These are phyloP conservation scores for Sinocyclocheilus grahami DNA, from an alignment of 2,113 vertebrate genomes.

Conservation along the genomic window DNA sequence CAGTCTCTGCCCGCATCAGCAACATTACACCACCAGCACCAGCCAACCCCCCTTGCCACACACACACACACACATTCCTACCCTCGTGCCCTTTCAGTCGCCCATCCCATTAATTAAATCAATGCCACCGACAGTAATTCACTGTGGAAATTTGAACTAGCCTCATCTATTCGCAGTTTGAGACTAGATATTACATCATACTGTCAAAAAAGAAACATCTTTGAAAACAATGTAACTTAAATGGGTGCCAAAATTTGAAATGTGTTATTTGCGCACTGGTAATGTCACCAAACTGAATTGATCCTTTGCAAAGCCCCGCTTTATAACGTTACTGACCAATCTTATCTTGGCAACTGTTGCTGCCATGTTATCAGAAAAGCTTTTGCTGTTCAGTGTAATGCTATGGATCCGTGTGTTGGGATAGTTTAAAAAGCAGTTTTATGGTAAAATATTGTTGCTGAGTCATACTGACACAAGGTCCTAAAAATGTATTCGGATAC, in stretches of 20 bases:
- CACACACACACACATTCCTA: conserved; percentile 16
- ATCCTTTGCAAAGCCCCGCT: no score
- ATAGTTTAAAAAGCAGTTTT: neutral
- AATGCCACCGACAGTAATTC: conserved; percentile 43
- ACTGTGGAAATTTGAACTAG: conserved; percentile 14
- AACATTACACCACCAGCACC: conserved; percentile 19
- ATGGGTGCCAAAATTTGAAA: neutral
- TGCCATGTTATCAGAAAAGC: no score
- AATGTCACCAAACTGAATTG: neutral
- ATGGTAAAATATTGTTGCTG: neutral
- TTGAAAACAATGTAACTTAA: neutral
- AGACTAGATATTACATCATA: neutral
- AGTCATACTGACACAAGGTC: neutral
- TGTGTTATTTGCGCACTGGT: neutral
- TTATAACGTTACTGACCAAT: no score
- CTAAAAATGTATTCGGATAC: neutral
- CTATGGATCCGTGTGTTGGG: no score
- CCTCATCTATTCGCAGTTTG: neutral
- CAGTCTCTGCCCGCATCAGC: conserved; percentile 46
- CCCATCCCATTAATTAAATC: conserved; percentile 47
- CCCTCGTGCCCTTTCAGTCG: neutral
- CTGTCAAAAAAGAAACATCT: neutral
- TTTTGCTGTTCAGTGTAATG: no score
- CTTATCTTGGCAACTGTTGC: no score
- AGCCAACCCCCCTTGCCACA: neutral